A percentile compares a stretch with the other conserved stretches of the same genome.
These are phyloP conservation scores for Setophaga petechia DNA, from an alignment of 2,113 vertebrate genomes.

Conservation along the genomic window DNA sequence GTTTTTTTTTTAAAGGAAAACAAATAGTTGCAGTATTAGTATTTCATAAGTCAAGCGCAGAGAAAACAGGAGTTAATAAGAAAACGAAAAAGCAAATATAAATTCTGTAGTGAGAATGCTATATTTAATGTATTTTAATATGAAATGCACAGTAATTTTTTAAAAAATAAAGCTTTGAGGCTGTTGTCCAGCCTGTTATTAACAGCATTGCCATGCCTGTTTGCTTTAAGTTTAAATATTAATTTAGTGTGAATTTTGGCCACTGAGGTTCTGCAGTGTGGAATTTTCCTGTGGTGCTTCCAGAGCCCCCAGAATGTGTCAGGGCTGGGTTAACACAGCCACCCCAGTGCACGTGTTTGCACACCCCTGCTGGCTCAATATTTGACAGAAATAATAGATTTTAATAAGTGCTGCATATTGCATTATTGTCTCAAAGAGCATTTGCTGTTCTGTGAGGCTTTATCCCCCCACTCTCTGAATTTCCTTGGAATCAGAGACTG, in stretches of 20 bases:
- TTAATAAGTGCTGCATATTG: background rate
- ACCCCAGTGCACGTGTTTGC: conserved; percentile 36
- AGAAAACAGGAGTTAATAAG: background rate
- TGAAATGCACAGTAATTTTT: background rate
- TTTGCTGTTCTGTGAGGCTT: background rate
- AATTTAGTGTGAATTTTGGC: conserved; percentile 46
- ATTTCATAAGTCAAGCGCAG: background rate
- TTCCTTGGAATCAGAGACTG: background rate
- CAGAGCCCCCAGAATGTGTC: conserved; percentile 25
- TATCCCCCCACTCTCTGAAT: background rate
- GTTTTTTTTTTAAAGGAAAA: background rate
- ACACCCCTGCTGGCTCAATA: conserved; percentile 44
- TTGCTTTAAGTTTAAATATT: background rate
- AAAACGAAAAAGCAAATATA: conserved; percentile 20
- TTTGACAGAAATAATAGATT: conserved; percentile 52
- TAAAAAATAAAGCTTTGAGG: background rate
- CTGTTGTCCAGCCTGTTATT: background rate
- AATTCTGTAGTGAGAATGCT: background rate
- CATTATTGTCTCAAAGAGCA: conserved; percentile 29
- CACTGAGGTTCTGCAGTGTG: background rate
- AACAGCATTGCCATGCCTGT: background rate
- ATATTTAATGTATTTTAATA: background rate
- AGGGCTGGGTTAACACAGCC: background rate
- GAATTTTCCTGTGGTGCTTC: conserved; percentile 3
- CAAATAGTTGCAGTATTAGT: background rate